Percentiles rank a stretch among this genome's conserved stretches.
Conservation (phyloP, 1,140 invertebrate genomes). For the Ruditapes philippinarum region DNA sequence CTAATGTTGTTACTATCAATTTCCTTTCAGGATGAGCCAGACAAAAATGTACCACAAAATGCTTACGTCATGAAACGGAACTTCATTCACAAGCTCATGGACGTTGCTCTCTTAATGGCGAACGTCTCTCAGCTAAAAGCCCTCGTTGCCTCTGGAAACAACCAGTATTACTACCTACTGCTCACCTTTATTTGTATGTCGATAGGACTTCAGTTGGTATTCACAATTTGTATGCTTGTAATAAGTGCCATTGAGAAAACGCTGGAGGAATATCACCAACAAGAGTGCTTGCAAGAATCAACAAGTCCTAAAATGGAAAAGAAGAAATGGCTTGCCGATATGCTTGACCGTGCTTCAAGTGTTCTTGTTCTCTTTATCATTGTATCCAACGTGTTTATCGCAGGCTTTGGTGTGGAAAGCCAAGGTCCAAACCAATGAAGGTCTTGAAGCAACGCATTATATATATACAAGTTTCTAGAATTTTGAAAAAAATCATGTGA, state of each 20-base stretch:
- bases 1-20: too few relatives aligned
- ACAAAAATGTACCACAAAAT: neutral
- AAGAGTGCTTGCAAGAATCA: neutral
- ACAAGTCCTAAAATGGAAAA: neutral
- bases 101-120: conserved; percentile 54
- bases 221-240: conserved; percentile 43
- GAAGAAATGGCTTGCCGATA: neutral
- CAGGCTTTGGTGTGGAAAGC: conserved; percentile 44
- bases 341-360: neutral
- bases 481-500: too few relatives aligned
- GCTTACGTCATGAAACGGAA: conserved; percentile 39
- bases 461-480: too few relatives aligned
- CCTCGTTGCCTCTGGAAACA: neutral
- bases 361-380: conserved; percentile 49
- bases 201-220: conserved; percentile 25
- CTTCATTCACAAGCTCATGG: conserved; percentile 61
- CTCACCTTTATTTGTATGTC: conserved; percentile 26
- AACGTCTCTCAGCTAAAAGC: conserved; percentile 57
- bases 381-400: conserved; percentile 46
- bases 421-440: too few relatives aligned
- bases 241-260: neutral
- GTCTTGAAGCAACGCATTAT: too few relatives aligned
- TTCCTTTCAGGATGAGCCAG: neutral
- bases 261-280: neutral
- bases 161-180: conserved; percentile 34